Percentiles rank a stretch among this genome's conserved stretches.
These are phyloP conservation scores for Ophiothrix spiculata DNA, from an alignment of 35 echinoderm and acorn worm species.

Conservation along the genomic window DNA sequence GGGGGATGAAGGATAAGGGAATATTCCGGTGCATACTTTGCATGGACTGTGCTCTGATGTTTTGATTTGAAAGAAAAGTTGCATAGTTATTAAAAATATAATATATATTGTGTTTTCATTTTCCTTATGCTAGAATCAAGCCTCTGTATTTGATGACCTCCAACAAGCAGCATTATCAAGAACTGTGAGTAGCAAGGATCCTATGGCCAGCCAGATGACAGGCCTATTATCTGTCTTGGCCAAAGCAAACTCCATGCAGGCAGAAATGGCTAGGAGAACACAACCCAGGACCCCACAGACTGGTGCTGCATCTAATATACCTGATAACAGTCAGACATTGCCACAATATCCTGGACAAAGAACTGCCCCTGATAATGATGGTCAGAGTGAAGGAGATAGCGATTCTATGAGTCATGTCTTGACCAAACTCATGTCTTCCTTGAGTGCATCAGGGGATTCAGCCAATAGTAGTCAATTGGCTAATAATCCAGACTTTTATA, in stretches of 20 bases:
- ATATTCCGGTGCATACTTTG: too few relatives aligned
- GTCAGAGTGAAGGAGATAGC: not conserved
- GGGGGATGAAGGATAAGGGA: too few relatives aligned
- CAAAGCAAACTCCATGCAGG: slow-evolving; percentile 10
- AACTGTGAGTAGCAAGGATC: not conserved
- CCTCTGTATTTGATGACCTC: slow-evolving; percentile 41
- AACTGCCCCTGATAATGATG: not conserved
- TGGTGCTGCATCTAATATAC: not conserved
- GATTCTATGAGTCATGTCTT: slow-evolving; percentile 12
- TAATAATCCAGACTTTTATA: slow-evolving; percentile 4
- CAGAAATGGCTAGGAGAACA: not conserved
- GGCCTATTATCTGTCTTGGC: slow-evolving; percentile 42
- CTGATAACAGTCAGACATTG: not conserved
- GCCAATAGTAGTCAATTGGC: not conserved
- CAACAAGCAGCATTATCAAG: slow-evolving; percentile 35
- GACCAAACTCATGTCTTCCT: slow-evolving; percentile 51
- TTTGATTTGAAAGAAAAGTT: too few relatives aligned
- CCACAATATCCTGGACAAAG: too few relatives aligned
- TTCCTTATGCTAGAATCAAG: slow-evolving; percentile 38
- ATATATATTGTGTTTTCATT: not conserved
- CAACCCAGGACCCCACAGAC: not conserved
- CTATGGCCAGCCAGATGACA: slow-evolving; percentile 13
- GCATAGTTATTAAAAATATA: too few relatives aligned
- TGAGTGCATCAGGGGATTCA: not conserved
- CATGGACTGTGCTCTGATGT: too few relatives aligned